Conservation (phyloP, 2,888 invertebrate species). For the Ferdinandea cuprea region DNA sequence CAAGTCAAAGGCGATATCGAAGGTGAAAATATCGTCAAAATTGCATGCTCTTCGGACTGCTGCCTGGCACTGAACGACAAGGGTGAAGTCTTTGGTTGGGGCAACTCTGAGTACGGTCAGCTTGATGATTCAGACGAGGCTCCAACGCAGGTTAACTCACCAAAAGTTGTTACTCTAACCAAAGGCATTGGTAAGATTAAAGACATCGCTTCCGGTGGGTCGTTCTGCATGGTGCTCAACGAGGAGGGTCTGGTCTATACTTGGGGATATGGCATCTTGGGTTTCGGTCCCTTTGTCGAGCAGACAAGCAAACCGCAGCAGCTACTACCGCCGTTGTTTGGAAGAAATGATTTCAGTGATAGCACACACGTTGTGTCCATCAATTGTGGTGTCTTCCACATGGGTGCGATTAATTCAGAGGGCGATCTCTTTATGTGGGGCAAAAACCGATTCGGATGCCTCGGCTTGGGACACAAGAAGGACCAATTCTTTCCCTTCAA, state of each 20-base stretch:
- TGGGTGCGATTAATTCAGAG: constrained; percentile 91
- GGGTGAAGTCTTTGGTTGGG: constrained; percentile 98
- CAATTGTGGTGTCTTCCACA: constrained; percentile 89
- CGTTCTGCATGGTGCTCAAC: constrained; percentile 92
- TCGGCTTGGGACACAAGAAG: constrained; percentile 91
- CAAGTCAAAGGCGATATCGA: constrained; percentile 91
- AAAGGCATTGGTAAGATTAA: constrained; percentile 89
- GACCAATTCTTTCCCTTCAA: constrained; percentile 95
- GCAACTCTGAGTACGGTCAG: constrained; percentile 97
- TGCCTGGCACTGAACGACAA: constrained; percentile 94
- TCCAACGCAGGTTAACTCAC: constrained; percentile 87
- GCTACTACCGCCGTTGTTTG: constrained; percentile 93
- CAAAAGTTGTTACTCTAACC: constrained; percentile 87
- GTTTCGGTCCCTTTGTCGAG: constrained; percentile 92
- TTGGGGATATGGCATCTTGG: constrained; percentile 97
- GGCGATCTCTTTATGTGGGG: constrained; percentile 97
- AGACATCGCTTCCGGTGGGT: constrained; percentile 93
- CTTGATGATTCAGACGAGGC: constrained; percentile 83
- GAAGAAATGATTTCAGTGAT: constrained; percentile 91
- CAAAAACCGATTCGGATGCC: constrained; percentile 90
- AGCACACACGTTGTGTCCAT: constrained; percentile 87
- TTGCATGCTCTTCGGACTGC: constrained; percentile 93
- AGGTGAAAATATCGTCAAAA: constrained; percentile 90
- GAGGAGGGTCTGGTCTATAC: constrained; percentile 93
- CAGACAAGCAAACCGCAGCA: constrained; percentile 87